Evolutionary conservation across 2,888 invertebrate genomes (phyloP).

Genomic region (Horisme vitalbata): DNA sequence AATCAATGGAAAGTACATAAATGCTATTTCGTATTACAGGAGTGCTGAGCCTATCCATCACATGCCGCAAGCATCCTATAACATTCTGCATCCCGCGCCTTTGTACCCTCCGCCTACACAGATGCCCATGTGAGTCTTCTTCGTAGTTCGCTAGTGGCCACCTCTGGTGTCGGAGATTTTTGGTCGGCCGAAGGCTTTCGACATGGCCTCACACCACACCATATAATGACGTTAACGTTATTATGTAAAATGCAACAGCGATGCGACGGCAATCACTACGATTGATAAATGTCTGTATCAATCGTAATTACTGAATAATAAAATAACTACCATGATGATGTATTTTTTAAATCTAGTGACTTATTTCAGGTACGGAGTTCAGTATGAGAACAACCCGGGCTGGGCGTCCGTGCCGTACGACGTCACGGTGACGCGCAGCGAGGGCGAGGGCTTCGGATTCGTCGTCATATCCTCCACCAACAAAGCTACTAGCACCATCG

Average conservation of each 20-base stretch:
- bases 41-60: slow-evolving; percentile 59
- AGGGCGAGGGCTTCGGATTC: slow-evolving; percentile 99
- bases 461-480: slow-evolving; percentile 98
- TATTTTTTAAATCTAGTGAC: too few relatives aligned
- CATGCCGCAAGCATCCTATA: slow-evolving; percentile 57
- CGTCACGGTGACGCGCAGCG: slow-evolving; percentile 93
- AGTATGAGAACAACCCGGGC: slow-evolving; percentile 59
- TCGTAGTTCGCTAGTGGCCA: too few relatives aligned
- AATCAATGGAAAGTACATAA: too few relatives aligned
- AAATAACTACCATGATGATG: too few relatives aligned
- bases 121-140: slow-evolving; percentile 48
- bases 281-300: too few relatives aligned
- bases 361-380: slow-evolving; percentile 70
- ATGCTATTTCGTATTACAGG: slow-evolving; percentile 31
- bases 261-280: too few relatives aligned
- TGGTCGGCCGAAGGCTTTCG: too few relatives aligned
- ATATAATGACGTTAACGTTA: too few relatives aligned
- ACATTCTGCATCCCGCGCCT: slow-evolving; percentile 73
- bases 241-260: too few relatives aligned
- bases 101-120: slow-evolving; percentile 67
- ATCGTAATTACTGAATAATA: too few relatives aligned
- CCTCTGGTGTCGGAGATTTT: too few relatives aligned
- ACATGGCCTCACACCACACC: too few relatives aligned
- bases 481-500: slow-evolving; percentile 91
- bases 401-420: slow-evolving; percentile 91